Conservation (phyloP, 30 jellyfish, hydroid and myxozoan species). For the Pelagia noctiluca region DNA sequence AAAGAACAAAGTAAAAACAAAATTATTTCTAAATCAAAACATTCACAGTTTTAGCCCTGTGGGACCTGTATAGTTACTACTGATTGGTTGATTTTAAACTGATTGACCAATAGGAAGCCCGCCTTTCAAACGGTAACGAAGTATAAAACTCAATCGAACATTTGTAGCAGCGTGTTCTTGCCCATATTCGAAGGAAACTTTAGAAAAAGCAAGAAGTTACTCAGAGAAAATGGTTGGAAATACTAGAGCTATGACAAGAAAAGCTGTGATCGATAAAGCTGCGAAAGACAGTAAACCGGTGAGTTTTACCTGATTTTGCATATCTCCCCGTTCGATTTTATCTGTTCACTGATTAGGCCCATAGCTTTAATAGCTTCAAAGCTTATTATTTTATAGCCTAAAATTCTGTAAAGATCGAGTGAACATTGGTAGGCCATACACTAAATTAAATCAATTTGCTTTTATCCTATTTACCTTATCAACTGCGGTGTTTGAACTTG, state of each 20-base stretch:
- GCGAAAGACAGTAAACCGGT: neutral
- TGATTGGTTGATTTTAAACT: slow-evolving; percentile 54
- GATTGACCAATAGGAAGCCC: slow-evolving; percentile 30
- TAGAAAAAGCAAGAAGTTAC: slow-evolving; percentile 5
- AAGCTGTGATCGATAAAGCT: neutral
- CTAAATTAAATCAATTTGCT: neutral
- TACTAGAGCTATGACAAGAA: slow-evolving; percentile 11
- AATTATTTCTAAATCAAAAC: no score
- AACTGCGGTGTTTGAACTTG: neutral
- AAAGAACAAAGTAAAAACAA: no score
- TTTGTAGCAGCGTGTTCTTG: neutral
- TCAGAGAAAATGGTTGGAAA: slow-evolving; percentile 36
- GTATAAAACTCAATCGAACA: slow-evolving; percentile 57
- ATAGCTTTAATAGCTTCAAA: neutral
- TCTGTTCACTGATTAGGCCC: neutral
- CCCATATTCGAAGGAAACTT: no score
- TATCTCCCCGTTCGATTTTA: neutral
- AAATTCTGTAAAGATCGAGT: neutral
- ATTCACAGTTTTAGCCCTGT: no score
- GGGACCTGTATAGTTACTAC: neutral
- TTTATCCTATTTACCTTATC: neutral
- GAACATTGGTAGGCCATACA: neutral
- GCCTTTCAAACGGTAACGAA: slow-evolving; percentile 44
- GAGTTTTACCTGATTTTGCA: neutral
- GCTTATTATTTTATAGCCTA: no score